These are phyloP conservation scores for Pipistrellus kuhlii DNA, from an alignment of 2,797 vertebrate genomes.

Conservation along the genomic window DNA sequence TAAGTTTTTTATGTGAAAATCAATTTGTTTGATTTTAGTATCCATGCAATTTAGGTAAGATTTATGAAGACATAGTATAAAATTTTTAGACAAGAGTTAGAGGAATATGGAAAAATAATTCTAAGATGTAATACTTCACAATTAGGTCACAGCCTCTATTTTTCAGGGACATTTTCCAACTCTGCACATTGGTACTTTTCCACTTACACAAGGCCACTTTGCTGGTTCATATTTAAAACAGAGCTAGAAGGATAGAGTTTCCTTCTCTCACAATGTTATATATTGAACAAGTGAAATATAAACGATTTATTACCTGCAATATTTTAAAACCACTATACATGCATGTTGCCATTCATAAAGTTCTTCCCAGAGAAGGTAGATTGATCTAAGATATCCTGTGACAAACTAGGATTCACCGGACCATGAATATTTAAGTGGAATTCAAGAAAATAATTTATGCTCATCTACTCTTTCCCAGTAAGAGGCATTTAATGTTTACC, in stretches of 20 bases:
- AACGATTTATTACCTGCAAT: not conserved
- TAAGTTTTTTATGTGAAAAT: not conserved
- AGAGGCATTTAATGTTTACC: not conserved
- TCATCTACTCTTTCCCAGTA: not conserved
- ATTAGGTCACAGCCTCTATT: not conserved
- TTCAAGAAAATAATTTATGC: not conserved
- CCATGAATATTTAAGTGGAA: not conserved
- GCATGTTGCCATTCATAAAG: not conserved
- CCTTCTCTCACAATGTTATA: not conserved
- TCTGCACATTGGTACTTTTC: not conserved
- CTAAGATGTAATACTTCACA: not conserved
- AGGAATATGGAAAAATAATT: not conserved
- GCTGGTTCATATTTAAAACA: not conserved
- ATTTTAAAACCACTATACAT: not conserved
- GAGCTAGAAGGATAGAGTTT: not conserved
- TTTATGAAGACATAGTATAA: not conserved
- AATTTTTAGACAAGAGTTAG: not conserved
- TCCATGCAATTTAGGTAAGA: not conserved
- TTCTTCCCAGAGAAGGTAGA: not conserved
- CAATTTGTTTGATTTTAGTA: not conserved
- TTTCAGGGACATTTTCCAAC: not conserved
- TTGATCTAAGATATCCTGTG: not conserved
- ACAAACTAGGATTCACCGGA: not conserved
- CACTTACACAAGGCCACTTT: not conserved
- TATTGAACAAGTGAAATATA: not conserved